Base-by-base conservation (phyloP, 2,797 vertebrate genomes). In the Sebastes diaconus region DNA sequence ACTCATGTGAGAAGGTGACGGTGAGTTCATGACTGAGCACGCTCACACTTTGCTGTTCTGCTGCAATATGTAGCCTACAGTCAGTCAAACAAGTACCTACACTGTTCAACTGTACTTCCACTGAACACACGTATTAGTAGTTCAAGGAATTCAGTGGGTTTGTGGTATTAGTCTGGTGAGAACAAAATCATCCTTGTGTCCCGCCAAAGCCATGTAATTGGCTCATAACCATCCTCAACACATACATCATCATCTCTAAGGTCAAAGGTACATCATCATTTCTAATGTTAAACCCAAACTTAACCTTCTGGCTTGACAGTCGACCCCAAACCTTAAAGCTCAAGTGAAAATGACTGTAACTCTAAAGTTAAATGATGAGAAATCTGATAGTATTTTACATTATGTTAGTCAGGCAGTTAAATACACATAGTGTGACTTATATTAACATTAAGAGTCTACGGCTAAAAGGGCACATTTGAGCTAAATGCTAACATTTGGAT, bases 1-100 rank as follows among this genome's bases (percentile, higher is more conserved):
- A 91, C 78, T 92, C 87, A 85, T 58, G 54, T 69, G 77, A 82
- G 59, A 81, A 79, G 18, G 22, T 22, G 73, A 80, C 2, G 22
- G 32, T 13, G 63, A 22, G 46, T 42, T 85, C 79, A 16, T 81
- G 89, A 88, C 78, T 18, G 72, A 87, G 74, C 89, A 65, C 2
- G 84, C 68, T 86, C 75, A 12, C 42, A 11, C 20, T 4, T 6
- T 11, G 69, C 65, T 46, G 59, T 67, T 77, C 39, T 25, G 46
- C 36, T 46, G 20, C 24, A 66, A 59, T n/a, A 69, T 8, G 24
- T 61, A 42, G 68, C 88, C 69, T 71, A 11, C 36, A 82, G 79
- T 75, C 12, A 75, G 27, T 75, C 16, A 18, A 78, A 71, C 64
- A 22, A 58, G 52, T 36, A 4, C 13, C 30, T 13, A 24, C 36